Evolutionary conservation across 1,140 invertebrate genomes (phyloP).

Genomic region (Nasonia vitripennis): DNA sequence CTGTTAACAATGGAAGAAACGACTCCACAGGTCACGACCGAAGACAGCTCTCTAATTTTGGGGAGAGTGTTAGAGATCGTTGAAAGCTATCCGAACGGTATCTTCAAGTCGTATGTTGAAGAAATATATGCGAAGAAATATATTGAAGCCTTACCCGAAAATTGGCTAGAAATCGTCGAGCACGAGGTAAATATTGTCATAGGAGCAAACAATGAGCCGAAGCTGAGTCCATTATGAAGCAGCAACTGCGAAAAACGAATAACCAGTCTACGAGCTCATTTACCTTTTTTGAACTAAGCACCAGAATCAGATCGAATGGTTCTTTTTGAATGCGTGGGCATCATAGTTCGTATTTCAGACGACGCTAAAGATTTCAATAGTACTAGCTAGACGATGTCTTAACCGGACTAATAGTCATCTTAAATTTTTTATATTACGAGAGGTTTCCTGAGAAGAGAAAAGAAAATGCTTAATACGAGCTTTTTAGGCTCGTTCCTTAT

Average conservation of each 20-base stretch:
- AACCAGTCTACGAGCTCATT: constrained; percentile 3
- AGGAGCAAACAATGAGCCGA: constrained; percentile 72
- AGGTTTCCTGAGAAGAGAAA: too few species aligned
- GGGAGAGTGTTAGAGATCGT: constrained; percentile 73
- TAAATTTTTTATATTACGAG: too few species aligned
- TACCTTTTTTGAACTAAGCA: constrained; percentile 7
- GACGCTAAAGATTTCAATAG: too few species aligned
- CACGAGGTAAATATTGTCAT: constrained; percentile 73
- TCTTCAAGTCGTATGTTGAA: constrained; percentile 67
- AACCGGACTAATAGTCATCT: too few species aligned
- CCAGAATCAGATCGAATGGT: neutral
- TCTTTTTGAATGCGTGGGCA: too few species aligned
- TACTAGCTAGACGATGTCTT: too few species aligned
- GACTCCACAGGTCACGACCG: constrained; percentile 60
- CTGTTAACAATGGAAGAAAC: constrained; percentile 64
- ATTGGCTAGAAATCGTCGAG: constrained; percentile 76
- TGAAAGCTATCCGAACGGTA: constrained; percentile 73
- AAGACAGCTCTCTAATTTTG: constrained; percentile 62
- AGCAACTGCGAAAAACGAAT: neutral
- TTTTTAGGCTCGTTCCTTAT: too few species aligned
- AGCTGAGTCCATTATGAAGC: constrained; percentile 64
- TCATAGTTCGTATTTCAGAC: too few species aligned
- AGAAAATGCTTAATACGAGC: too few species aligned
- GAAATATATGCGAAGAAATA: constrained; percentile 73
- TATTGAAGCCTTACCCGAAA: constrained; percentile 74